Conservation (phyloP, 2,888 invertebrate genomes). For the Stratiomys singularior region DNA sequence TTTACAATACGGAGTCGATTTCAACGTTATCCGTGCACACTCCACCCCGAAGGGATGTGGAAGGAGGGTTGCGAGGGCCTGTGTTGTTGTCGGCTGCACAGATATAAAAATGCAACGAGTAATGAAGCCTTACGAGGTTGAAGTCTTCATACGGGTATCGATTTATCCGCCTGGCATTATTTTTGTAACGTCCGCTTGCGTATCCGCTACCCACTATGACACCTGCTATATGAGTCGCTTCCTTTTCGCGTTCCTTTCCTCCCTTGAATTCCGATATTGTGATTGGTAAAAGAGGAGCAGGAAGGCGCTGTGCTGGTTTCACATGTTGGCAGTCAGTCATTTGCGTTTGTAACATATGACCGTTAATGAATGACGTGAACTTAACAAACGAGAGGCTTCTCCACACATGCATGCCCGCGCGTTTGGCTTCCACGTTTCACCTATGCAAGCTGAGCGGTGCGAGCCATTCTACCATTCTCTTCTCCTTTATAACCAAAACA, state of each 20-base stretch:
- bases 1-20: neutral
- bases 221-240: conserved; percentile 21
- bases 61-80: neutral
- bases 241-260: neutral
- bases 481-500: conserved; percentile 22
- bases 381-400: conserved; percentile 35
- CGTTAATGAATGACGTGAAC: conserved; percentile 29
- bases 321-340: conserved; percentile 11
- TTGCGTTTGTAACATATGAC: conserved; percentile 35
- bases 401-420: neutral
- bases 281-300: neutral
- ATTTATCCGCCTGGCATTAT: conserved; percentile 34
- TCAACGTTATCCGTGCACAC: neutral
- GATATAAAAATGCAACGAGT: conserved; percentile 15
- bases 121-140: conserved; percentile 31
- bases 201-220: conserved; percentile 16
- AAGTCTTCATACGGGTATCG: conserved; percentile 32
- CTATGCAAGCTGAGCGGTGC: no score
- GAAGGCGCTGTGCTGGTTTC: neutral
- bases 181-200: neutral
- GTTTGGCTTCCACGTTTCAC: neutral
- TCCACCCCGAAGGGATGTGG: no score
- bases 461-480: conserved; percentile 10
- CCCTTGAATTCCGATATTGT: neutral
- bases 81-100: neutral